Base-by-base conservation (phyloP, 2,113 vertebrate species). In the Hippopotamus amphibius region DNA sequence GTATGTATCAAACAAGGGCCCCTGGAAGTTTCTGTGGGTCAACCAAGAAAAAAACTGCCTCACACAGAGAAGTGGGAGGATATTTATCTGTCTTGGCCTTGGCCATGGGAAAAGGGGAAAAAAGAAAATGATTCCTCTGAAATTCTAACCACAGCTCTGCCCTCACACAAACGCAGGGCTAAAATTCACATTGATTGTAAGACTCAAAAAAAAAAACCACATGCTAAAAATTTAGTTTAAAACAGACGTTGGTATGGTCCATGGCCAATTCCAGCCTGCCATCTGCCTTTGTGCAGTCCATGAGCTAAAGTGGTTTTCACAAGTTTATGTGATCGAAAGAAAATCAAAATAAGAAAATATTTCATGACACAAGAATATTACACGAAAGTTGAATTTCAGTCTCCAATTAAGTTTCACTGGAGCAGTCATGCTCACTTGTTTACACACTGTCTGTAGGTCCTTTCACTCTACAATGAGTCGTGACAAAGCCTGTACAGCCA, bases 341-440 rank as follows among this genome's bases (percentile, higher is more conserved):
- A 83, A 37, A 89, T 71, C 37, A 77, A 46, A n/a, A 74, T 13
- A 85, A 88, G 33, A 88, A 88, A 55, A 92, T 81, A 95, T 37
- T 85, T 88, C 21, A 46, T 15, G 4, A 92, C 79, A 68, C 53
- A 65, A 17, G 10, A 92, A 88, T 92, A 80, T 33, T 59, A 46
- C 46, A 41, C n/a, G 7, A 57, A 68, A 82, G 76, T 88, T 17
- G 81, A 92, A 65, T 81, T 55, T 81, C 24, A 95, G n/a, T 65
- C 66, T 76, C 43, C 63, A 72, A 30, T 59, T 46, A 55, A 33
- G 15, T 12, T 79, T 84, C 46, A 79, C 50, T 13, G 8, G 55
- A 71, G 43, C 48, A 37, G 57, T n/a, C 57, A 37, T 2, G 28
- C n/a, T 80, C 57, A 53, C 82, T 33, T 93, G 15, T 66, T 79